Evolutionary conservation across 2,888 invertebrate species (phyloP).

Genomic region (Branchellion lobata): DNA sequence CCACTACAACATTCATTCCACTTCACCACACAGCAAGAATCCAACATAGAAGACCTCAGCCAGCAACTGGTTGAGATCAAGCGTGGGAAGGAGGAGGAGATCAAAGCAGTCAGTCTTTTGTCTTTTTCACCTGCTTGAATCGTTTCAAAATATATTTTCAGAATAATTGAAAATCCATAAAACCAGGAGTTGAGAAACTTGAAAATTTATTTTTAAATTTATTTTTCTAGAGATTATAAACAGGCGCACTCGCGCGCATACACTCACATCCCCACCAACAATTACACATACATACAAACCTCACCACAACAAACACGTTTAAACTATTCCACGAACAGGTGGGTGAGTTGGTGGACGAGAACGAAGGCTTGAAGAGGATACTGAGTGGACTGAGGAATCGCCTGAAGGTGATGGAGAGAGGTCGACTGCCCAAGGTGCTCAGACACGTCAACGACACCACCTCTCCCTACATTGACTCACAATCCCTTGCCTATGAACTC

Average conservation of each 20-base stretch:
- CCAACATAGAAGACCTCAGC: slow-evolving; percentile 26
- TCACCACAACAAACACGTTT: too few species aligned
- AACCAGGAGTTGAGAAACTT: too few species aligned
- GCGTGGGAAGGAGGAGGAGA: slow-evolving; percentile 13
- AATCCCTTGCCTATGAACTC: slow-evolving; percentile 27
- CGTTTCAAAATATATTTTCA: too few species aligned
- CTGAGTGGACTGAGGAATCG: slow-evolving; percentile 1
- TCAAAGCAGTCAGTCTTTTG: slow-evolving; percentile 25
- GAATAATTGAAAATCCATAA: neutral
- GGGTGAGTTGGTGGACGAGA: slow-evolving; percentile 19
- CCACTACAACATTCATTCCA: neutral
- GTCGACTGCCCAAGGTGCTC: slow-evolving; percentile 27
- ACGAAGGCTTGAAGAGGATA: slow-evolving; percentile 20
- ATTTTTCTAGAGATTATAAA: too few species aligned
- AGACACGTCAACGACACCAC: slow-evolving; percentile 34
- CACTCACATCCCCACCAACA: neutral
- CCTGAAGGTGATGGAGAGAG: slow-evolving; percentile 22
- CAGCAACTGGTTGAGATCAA: slow-evolving; percentile 16
- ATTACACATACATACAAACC: neutral
- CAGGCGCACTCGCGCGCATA: too few species aligned
- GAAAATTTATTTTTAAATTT: too few species aligned
- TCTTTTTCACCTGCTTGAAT: too few species aligned
- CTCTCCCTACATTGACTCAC: slow-evolving; percentile 37
- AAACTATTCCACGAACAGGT: slow-evolving; percentile 16
- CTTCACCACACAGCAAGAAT: slow-evolving; percentile 17